These are phyloP conservation scores for Cataglyphis livida DNA, from an alignment of 2,888 invertebrate species.

Conservation along the genomic window DNA sequence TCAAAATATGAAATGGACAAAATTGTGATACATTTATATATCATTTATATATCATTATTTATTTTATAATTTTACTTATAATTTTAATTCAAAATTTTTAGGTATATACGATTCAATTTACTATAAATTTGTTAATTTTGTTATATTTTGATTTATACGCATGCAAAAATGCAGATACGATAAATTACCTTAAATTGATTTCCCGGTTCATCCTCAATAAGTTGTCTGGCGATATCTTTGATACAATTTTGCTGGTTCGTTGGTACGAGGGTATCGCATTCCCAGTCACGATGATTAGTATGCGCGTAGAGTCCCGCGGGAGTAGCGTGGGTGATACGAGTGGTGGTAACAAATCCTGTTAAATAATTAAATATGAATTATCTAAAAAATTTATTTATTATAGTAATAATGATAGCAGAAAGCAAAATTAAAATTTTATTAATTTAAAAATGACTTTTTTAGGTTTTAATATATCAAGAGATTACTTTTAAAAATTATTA, in stretches of 20 bases:
- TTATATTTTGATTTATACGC: conserved; percentile 2
- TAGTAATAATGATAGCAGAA: background rate
- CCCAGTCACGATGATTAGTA: conserved; percentile 88
- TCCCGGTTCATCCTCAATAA: conserved; percentile 88
- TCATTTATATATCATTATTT: background rate
- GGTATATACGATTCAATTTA: background rate
- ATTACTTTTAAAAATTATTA: background rate
- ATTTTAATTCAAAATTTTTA: background rate
- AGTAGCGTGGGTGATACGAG: conserved; percentile 89
- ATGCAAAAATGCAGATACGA: background rate
- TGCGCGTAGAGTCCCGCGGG: conserved; percentile 88
- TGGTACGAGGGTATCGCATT: conserved; percentile 86
- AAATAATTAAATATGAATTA: conserved; percentile 7
- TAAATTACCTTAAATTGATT: conserved; percentile 87
- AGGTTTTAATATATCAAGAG: background rate
- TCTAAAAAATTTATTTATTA: background rate
- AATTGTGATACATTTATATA: background rate
- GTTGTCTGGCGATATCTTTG: conserved; percentile 89
- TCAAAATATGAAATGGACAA: background rate
- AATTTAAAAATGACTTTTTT: background rate
- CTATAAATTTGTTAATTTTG: background rate
- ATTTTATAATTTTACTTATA: background rate
- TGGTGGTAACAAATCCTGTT: conserved; percentile 89
- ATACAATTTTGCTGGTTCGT: conserved; percentile 82
- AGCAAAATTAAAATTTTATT: background rate